Percentiles rank a stretch among this genome's conserved stretches.
phyloP scores from a whole-genome alignment of 1,140 invertebrate genomes.

The Antheraea mylitta region DNA sequence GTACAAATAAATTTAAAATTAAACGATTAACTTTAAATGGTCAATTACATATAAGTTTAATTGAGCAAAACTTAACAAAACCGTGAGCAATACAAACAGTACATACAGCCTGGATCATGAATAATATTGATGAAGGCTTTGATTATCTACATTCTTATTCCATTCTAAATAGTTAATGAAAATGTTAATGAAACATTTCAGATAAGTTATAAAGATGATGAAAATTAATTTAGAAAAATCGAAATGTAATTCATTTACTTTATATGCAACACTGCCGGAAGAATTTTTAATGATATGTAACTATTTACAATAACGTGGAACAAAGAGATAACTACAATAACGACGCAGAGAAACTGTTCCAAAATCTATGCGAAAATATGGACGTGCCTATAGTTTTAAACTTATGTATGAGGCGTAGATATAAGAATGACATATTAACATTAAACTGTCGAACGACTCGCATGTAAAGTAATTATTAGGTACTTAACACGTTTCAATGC shows the following conservation, averaged over 20 bases:
- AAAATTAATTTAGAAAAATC: background rate
- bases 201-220: slow-evolving; percentile 1
- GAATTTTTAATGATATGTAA: slow-evolving; percentile 57
- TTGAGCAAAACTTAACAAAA: slow-evolving; percentile 77
- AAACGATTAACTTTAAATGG: slow-evolving; percentile 50
- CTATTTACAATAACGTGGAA: slow-evolving; percentile 58
- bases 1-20: slow-evolving; percentile 46
- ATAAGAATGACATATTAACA: slow-evolving; percentile 24
- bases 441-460: slow-evolving; percentile 25
- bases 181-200: background rate
- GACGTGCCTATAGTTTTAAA: slow-evolving; percentile 36
- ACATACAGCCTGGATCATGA: slow-evolving; percentile 38
- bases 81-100: slow-evolving; percentile 61
- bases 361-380: slow-evolving; percentile 21
- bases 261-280: slow-evolving; percentile 52
- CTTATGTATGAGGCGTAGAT: slow-evolving; percentile 15
- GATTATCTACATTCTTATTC: slow-evolving; percentile 4
- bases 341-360: background rate
- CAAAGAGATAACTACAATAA: slow-evolving; percentile 43
- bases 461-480: slow-evolving; percentile 43
- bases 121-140: slow-evolving; percentile 14
- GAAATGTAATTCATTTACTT: slow-evolving; percentile 14
- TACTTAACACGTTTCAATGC: slow-evolving; percentile 58
- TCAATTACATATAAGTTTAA: slow-evolving; percentile 56
- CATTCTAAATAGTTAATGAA: slow-evolving; percentile 9